Evolutionary conservation across 1,140 invertebrate species (phyloP), one percentile per base, ranked within the genome.

Genomic region (Caenorhabditis brenneri): DNA sequence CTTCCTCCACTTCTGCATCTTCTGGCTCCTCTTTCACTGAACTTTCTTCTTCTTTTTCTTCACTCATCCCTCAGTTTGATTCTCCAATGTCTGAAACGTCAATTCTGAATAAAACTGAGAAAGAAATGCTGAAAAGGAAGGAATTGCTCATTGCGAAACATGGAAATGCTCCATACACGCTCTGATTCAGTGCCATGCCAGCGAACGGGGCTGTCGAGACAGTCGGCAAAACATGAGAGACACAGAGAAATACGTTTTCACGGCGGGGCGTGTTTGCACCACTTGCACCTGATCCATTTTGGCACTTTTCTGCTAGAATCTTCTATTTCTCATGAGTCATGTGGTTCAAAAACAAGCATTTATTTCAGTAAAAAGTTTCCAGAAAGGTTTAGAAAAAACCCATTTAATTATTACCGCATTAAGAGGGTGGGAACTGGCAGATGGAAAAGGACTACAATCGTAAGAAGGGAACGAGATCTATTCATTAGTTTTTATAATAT

Each of bases 1-100:
- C 16, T 0, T 9, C 39, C 36, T 12, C 78, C 48, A 22, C 42
- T 46, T 33, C 78, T 24, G 12, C 78, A 6, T 79, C 42, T 53
- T 79, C 78, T 48, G 36, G 36, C 69, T 48, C 69, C 36, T 48
- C 19, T 27, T 58, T 58, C 53, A 58, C 24, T 15, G 24, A 27
- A 58, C n/a, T n/a, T n/a, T 58, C n/a, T 29, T 58, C 53, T 5
- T 58, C 19, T 42, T 33, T 74, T 22, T 42, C 36, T 74, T 74
- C 65, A 19, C 65, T 74, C 65, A 74, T 74, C 42, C 65, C 65
- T n/a, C 22, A 74, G 65, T 74, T 74, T 74, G 65, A 74, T 24
- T 42, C 0, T 12, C 3, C 3, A 36, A 2, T 65, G 36, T 65
- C 58, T 65, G 33, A 65, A 65, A 65, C 19, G 36, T 36, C 2